These are phyloP conservation scores for Lepisosteus oculatus DNA, from an alignment of 2,113 vertebrate species.

Conservation along the genomic window DNA sequence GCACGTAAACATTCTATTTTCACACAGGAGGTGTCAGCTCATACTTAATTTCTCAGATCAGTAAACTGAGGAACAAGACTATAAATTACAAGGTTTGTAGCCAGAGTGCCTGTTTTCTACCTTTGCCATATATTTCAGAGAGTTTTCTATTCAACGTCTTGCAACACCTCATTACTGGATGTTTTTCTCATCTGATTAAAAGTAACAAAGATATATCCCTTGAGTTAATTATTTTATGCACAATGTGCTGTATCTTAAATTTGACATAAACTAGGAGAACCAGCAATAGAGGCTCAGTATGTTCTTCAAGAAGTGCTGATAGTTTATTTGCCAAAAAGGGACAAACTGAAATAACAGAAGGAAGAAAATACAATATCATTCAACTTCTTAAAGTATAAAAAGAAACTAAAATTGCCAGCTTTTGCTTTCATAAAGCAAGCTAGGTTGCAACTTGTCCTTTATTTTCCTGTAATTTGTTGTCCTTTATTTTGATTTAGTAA, in stretches of 20 bases:
- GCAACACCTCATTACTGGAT: too few relatives aligned
- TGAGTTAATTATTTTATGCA: too few relatives aligned
- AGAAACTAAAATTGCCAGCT: neutral
- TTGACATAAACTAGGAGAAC: too few relatives aligned
- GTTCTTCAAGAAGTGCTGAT: too few relatives aligned
- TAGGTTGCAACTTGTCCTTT: neutral
- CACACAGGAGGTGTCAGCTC: neutral
- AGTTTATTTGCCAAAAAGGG: too few relatives aligned
- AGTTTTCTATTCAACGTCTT: neutral
- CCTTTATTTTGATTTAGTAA: neutral
- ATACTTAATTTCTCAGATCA: slow-evolving; percentile 13
- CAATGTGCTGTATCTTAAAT: too few relatives aligned
- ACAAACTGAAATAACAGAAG: too few relatives aligned
- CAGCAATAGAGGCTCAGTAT: too few relatives aligned
- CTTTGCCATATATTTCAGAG: neutral
- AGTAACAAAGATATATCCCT: too few relatives aligned
- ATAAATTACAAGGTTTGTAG: slow-evolving; percentile 6
- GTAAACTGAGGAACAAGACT: slow-evolving; percentile 5
- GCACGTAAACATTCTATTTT: neutral
- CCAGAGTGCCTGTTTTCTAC: neutral
- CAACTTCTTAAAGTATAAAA: too few relatives aligned
- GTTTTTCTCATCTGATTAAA: too few relatives aligned
- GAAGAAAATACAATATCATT: too few relatives aligned
- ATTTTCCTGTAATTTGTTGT: neutral
- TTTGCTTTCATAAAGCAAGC: neutral